Base-by-base conservation (phyloP, 2,888 invertebrate genomes). In the Blera fallax region DNA sequence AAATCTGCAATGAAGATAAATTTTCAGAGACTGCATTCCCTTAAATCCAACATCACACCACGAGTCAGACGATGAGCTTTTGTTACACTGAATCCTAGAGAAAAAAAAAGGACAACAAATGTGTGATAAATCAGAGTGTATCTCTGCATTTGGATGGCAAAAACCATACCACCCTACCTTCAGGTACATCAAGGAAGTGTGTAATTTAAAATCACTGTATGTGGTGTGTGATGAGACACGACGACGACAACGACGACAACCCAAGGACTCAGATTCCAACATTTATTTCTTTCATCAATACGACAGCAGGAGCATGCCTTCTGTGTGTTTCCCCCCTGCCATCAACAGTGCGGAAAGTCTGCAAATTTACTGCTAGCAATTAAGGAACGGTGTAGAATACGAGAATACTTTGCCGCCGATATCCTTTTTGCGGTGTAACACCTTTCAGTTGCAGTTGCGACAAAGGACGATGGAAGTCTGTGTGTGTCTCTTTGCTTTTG, bases 1-100 rank as follows among this genome's bases (percentile, higher is more conserved):
- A 76, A 74, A 81, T 81, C 81, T 76, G 74, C 81, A 81, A 76
- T 81, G 81, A 64, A 81, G 76, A 69, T 81, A 76, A 14, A 81
- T 76, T 70, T 43, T 56, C 48, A 62, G 29, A 37, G 34, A 56
- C 64, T 6, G 29, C 72, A 69, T 50, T 43, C 67, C 62, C 40
- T 3, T 21, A 8, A 5, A 50, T 27, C 18, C n/a, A 16, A 11
- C 43, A 14, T 10, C 18, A 14, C 16, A 32, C 14, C 29, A 43
- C 10, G n/a, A 10, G 14, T 24, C 24, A 64, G 40, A 43, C 37
- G 58, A 37, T 14, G 32, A 29, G 16, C 34, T 58, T 65, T 74
- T 64, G 74, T 74, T 74, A 64, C 43, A 43, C 32, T 29, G 18
- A 10, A 45, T 16, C n/a, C 45, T 14, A 8, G 11, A 18, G 52